These are phyloP conservation scores for Neomonachus schauinslandi DNA, from an alignment of 2,113 vertebrate species.

Conservation along the genomic window DNA sequence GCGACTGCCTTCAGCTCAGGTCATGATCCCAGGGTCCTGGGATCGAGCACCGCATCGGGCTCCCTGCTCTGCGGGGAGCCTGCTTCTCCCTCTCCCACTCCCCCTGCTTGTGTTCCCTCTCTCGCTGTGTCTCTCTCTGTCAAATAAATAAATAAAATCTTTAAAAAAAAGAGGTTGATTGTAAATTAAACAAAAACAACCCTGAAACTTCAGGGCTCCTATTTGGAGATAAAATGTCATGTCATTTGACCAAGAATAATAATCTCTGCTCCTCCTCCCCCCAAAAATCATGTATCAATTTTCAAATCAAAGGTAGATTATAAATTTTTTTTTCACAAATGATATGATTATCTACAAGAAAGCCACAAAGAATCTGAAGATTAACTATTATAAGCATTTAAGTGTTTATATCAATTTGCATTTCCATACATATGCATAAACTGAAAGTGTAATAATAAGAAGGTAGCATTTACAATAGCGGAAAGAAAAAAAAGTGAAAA, in stretches of 20 bases:
- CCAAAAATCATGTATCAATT: neutral
- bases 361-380: neutral
- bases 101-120: too few relatives aligned
- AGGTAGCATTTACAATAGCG: neutral
- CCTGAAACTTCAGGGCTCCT: neutral
- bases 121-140: too few relatives aligned
- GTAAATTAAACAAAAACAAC: neutral
- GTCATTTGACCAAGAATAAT: neutral
- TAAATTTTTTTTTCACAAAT: neutral
- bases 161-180: neutral
- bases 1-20: too few relatives aligned
- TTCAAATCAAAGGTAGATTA: neutral
- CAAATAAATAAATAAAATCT: too few relatives aligned
- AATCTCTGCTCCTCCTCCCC: neutral
- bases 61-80: too few relatives aligned
- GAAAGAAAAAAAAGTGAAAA: neutral
- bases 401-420: neutral
- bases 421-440: neutral
- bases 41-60: too few relatives aligned
- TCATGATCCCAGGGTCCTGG: too few relatives aligned
- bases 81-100: too few relatives aligned
- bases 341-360: neutral
- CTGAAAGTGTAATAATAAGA: neutral
- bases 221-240: neutral
- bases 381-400: neutral